phyloP scores from a whole-genome alignment of 2,888 invertebrate genomes.

The Oeneis ivallda region DNA sequence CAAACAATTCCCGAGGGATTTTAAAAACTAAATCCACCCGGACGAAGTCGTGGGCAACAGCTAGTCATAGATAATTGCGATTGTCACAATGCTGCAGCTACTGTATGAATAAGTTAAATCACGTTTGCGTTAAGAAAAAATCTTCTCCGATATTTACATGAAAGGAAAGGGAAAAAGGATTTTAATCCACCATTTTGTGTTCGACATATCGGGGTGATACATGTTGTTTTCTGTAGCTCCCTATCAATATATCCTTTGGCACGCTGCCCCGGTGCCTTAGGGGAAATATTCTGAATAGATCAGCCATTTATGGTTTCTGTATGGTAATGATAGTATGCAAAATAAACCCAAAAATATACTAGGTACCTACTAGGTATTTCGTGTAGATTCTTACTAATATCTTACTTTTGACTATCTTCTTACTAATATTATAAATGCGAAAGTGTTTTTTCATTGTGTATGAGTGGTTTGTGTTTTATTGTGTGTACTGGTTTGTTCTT shows the following conservation, averaged over 20 bases:
- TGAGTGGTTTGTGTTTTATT: too few relatives aligned
- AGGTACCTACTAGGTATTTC: neutral
- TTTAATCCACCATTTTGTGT: slow-evolving; percentile 24
- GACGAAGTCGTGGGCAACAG: too few relatives aligned
- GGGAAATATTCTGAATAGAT: slow-evolving; percentile 16
- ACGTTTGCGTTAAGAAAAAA: neutral
- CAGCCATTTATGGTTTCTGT: slow-evolving; percentile 27
- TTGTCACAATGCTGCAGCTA: too few relatives aligned
- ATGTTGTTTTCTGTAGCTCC: slow-evolving; percentile 17
- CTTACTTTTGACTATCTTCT: too few relatives aligned
- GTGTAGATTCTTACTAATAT: too few relatives aligned
- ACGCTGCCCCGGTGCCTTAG: slow-evolving; percentile 18
- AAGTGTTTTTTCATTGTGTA: too few relatives aligned
- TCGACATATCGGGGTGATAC: slow-evolving; percentile 23
- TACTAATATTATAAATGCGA: too few relatives aligned
- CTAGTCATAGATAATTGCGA: too few relatives aligned
- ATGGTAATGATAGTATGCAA: slow-evolving; percentile 22
- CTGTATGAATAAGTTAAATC: too few relatives aligned
- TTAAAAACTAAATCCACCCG: too few relatives aligned
- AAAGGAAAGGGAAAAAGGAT: neutral
- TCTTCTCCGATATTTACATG: slow-evolving; percentile 6
- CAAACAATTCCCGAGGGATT: too few relatives aligned
- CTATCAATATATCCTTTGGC: slow-evolving; percentile 26
- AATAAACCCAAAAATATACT: neutral
- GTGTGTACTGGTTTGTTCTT: too few relatives aligned